Evolutionary conservation across 1,140 invertebrate genomes (phyloP).

Genomic region (Lepidurus arcticus): DNA sequence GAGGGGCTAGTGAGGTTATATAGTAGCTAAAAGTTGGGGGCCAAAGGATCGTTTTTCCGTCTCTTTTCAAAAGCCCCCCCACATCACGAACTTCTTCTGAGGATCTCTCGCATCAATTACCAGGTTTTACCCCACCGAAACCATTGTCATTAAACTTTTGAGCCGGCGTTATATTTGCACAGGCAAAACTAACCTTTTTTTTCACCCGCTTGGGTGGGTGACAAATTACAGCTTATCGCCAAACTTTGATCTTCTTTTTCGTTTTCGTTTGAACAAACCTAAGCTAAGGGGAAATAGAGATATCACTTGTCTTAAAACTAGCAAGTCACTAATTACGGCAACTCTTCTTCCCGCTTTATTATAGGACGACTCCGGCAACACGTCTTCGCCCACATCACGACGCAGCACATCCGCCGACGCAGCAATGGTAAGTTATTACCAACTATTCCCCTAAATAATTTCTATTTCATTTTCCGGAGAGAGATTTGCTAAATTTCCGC

Average conservation of each 20-base stretch:
- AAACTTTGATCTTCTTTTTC: background rate
- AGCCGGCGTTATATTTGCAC: background rate
- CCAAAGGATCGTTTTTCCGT: background rate
- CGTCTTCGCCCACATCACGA: conserved; percentile 63
- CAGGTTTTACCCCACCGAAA: background rate
- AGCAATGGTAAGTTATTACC: background rate
- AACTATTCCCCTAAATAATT: background rate
- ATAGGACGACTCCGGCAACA: conserved; percentile 9
- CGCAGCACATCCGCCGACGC: conserved; percentile 52
- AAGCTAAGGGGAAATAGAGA: too few species aligned
- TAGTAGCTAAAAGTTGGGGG: background rate
- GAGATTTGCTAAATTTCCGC: background rate
- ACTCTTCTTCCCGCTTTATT: background rate
- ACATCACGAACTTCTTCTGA: background rate
- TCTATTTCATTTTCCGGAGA: background rate
- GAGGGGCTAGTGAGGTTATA: background rate
- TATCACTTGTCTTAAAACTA: background rate
- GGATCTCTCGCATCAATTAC: background rate
- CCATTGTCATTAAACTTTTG: background rate
- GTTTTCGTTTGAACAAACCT: background rate
- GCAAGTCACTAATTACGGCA: background rate
- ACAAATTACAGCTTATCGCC: background rate
- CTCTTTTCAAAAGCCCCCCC: background rate
- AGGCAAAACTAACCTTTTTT: background rate
- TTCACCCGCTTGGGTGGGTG: background rate